A percentile compares a stretch with the other conserved stretches of the same genome.
Evolutionary conservation across 2,113 vertebrate species (phyloP).

Genomic region (Eretmochelys imbricata): DNA sequence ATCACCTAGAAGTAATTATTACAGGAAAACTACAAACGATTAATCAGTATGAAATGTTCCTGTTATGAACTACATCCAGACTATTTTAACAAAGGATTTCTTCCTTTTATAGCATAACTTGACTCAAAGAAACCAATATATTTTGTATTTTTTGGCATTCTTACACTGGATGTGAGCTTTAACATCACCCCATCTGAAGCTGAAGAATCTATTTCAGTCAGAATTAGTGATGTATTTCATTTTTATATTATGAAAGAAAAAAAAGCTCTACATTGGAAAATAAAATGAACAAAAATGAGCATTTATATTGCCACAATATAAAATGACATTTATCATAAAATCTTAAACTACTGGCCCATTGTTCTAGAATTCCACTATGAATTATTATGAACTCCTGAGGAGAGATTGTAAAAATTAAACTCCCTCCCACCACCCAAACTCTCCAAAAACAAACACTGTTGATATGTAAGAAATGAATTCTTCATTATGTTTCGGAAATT

Average conservation of each 20-base stretch:
- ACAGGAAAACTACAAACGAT: not conserved
- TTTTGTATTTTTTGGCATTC: not conserved
- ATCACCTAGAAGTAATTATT: not conserved
- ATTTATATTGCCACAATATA: not conserved
- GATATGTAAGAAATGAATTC: not conserved
- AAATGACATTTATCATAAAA: not conserved
- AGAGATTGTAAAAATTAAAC: not conserved
- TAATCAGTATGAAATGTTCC: not conserved
- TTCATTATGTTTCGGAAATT: not conserved
- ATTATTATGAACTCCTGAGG: not conserved
- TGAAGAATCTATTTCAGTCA: not conserved
- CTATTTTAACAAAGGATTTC: not conserved
- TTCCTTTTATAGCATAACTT: not conserved
- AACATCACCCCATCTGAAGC: not conserved
- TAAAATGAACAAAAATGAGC: not conserved
- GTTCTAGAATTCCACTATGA: not conserved
- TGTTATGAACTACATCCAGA: not conserved
- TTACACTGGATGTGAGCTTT: not conserved
- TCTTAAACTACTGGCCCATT: not conserved
- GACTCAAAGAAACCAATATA: not conserved
- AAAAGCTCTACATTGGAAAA: not conserved
- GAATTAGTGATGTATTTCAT: accelerated
- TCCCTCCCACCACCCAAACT: not conserved
- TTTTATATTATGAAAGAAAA: not conserved
- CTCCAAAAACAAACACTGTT: not conserved